Evolutionary conservation across 2,113 vertebrate species (phyloP).

Genomic region (Chlamydotis undulata): DNA sequence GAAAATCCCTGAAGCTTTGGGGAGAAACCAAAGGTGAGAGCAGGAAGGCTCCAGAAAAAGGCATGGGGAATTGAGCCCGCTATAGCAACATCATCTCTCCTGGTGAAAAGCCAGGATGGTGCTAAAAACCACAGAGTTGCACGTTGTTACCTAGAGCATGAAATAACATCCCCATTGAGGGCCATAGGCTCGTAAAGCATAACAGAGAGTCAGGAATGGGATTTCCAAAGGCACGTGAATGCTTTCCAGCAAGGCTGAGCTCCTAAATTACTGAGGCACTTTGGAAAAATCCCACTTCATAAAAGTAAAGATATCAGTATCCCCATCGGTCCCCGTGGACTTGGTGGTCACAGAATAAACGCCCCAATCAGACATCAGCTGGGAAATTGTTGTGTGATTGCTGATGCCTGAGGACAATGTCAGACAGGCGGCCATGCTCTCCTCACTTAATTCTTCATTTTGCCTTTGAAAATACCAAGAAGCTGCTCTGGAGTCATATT

Average conservation of each 20-base stretch:
- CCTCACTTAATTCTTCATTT: neutral
- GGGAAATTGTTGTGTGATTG: neutral
- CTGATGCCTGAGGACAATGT: neutral
- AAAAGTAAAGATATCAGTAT: neutral
- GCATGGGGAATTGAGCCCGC: neutral
- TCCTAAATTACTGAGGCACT: neutral
- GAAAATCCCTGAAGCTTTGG: neutral
- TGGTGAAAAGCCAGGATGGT: neutral
- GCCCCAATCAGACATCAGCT: neutral
- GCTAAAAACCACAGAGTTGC: neutral
- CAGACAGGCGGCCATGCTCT: neutral
- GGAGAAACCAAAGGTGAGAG: neutral
- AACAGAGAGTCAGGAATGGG: neutral
- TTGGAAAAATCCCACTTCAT: neutral
- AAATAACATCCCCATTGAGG: neutral
- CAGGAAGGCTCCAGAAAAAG: neutral
- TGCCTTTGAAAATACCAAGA: neutral
- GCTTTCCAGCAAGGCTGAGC: neutral
- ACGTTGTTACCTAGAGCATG: neutral
- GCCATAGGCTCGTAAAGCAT: neutral
- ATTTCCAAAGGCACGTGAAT: neutral
- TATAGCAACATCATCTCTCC: neutral
- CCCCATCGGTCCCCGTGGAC: accelerated
- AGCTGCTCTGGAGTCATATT: neutral
- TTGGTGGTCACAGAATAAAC: neutral